Evolutionary conservation across 2,888 invertebrate genomes (phyloP).

Genomic region (Ferrisia virgata): DNA sequence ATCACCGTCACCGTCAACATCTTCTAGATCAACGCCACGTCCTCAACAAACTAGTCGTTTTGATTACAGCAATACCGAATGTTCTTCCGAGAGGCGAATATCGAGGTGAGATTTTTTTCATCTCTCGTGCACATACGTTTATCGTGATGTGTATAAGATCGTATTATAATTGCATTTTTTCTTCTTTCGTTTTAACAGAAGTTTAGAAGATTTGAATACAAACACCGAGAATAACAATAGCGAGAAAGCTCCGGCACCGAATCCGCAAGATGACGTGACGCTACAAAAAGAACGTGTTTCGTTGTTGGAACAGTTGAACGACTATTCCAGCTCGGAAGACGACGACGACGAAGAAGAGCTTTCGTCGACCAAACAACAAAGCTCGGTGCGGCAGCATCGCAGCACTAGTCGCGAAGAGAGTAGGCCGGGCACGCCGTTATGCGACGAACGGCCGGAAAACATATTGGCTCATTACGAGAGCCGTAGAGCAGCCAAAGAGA

Average conservation of each 20-base stretch:
- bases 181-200: conserved; percentile 48
- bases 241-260: conserved; percentile 46
- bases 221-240: conserved; percentile 39
- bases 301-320: conserved; percentile 65
- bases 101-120: conserved; percentile 40
- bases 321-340: conserved; percentile 50
- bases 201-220: conserved; percentile 49
- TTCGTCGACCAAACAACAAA: conserved; percentile 51
- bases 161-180: not conserved
- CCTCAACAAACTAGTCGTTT: conserved; percentile 45
- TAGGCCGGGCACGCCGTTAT: conserved; percentile 79
- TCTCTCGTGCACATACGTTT: not conserved
- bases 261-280: conserved; percentile 63
- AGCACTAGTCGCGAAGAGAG: conserved; percentile 58
- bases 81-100: conserved; percentile 40
- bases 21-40: conserved; percentile 42
- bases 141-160: not conserved
- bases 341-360: conserved; percentile 50
- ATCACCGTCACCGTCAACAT: conserved; percentile 42
- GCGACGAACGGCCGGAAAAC: conserved; percentile 76
- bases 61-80: conserved; percentile 38
- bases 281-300: conserved; percentile 66
- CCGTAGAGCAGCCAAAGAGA: conserved; percentile 64
- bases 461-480: conserved; percentile 68
- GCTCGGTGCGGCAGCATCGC: conserved; percentile 52